Evolutionary conservation across 2,888 invertebrate species (phyloP), one percentile per base, ranked within the genome.

Genomic region (Oscheius myriophilus): DNA sequence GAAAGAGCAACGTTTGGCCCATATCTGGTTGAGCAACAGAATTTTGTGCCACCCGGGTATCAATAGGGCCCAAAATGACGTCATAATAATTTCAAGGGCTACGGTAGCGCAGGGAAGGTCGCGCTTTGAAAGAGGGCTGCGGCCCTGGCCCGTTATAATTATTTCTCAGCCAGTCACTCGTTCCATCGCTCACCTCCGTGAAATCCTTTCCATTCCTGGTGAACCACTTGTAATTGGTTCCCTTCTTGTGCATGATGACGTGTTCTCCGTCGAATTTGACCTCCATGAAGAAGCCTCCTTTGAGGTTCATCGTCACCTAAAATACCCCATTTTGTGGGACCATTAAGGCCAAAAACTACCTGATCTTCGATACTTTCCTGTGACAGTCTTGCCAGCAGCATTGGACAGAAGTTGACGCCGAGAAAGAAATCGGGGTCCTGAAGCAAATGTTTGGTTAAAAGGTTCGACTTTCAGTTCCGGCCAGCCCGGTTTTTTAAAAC

Each of bases 241-340:
- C 71, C 43, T 74, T 73, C 43, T 76, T 77, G 62, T 85, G 85
- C 25, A 85, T 53, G 0, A 85, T 55, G 11, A 85, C 79, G 64
- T 85, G 84, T 59, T 85, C 85, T n/a, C 85, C 85, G 59, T 85
- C 85, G 61, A 75, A 85, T 66, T 85, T 85, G 54, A 70, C 55
- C 67, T 85, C 84, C 25, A 86, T 67, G 42, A 74, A 84, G 70
- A 85, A 85, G 2, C 78, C 75, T n/a, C 63, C 63, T 6, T 45
- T 23, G 3, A 68, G 62, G 58, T 58, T 55, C 2, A 14, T 53
- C 14, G 16, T 52, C 49, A 49, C 49, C 49, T 49, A 49, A 49
- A 49, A 49, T 33, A 6, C 49, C 12, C 12, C 45, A 14, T 43
- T 43, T 14, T 43, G 45, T 14, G 16, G 45, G 16, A 14, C 12